Base-by-base conservation (phyloP, 2,888 invertebrate species). In the Caenorhabditis wallacei region DNA sequence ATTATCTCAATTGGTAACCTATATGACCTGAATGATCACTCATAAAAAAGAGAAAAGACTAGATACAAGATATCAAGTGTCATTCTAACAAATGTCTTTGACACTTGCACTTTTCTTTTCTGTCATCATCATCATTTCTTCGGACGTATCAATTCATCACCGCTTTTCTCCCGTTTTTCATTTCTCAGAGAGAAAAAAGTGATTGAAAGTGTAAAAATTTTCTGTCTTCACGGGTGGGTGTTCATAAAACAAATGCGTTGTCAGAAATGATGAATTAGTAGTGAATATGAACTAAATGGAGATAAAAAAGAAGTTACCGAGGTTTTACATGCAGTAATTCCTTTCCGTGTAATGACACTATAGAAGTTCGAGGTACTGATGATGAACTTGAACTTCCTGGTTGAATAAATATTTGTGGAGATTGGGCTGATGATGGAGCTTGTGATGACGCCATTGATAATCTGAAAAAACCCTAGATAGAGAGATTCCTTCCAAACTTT, bases 371-470 rank as follows among this genome's bases (percentile, higher is more conserved):
- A 24, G 81, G 81, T 5, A 46, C 61, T 22, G 81, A 78, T 18
- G 84, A 84, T 22, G 84, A 71, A 40, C 76, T 72, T 3, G 80
- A 76, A 70, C 84, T 84, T 46, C 80, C 78, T 3, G 84, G 80
- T 61, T 84, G 80, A 22, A 84, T 78, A 30, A 84, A 78, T 16
- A 84, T 84, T 48, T 79, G 82, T 24, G 84, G 84, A 13, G 84
- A 84, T 51, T 72, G 71, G 4, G 68, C 72, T 7, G 84, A 72
- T 13, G 84, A 78, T 43, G 80, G 75, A 2, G 79, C 59, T 40
- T 84, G 84, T 13, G 84, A 82, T n/a, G 84, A 84, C 0, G 84
- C 84, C 84, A 84, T 84, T 16, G 84, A 84, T 54, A 84, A 61
- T 46, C 84, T 84, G 43, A 59, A 84, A 71, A 4, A 7, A 43